A percentile compares a stretch with the other conserved stretches of the same genome.
Conservation (phyloP, 2,888 invertebrate species). For the Euclidia mi region DNA sequence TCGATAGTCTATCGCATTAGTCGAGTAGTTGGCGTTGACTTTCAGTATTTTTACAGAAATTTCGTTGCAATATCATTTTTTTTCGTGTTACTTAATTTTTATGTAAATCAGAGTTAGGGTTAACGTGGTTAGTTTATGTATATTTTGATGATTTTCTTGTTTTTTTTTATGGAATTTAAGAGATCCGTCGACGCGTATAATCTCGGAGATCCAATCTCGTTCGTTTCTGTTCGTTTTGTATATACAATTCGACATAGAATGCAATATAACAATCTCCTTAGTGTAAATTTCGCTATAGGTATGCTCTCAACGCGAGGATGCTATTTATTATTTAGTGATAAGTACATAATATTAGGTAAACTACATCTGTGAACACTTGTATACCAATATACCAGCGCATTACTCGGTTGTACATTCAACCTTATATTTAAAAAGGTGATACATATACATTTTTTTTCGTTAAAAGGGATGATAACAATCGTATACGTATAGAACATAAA, state of each 20-base stretch:
- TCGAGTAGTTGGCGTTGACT: conserved; percentile 63
- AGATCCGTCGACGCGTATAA: conserved; percentile 82
- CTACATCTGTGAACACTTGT: conserved; percentile 87
- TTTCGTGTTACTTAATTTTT: conserved; percentile 85
- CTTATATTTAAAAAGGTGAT: conserved; percentile 82
- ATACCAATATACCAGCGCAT: conserved; percentile 87
- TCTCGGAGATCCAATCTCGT: conserved; percentile 89
- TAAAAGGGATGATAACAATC: conserved; percentile 91
- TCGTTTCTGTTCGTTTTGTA: conserved; percentile 77
- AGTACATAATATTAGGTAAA: conserved; percentile 83
- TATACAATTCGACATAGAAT: conserved; percentile 79
- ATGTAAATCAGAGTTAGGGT: conserved; percentile 85
- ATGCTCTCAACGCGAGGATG: conserved; percentile 81
- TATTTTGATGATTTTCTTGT: conserved; percentile 78
- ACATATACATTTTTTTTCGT: conserved; percentile 83
- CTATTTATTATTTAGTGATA: conserved; percentile 90
- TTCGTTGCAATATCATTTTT: conserved; percentile 86
- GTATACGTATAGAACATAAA: conserved; percentile 92
- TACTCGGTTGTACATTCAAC: conserved; percentile 78
- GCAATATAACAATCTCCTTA: conserved; percentile 87
- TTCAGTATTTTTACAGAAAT: conserved; percentile 72
- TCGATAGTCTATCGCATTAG: conserved; percentile 50
- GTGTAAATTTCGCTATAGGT: conserved; percentile 87
- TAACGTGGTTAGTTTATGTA: conserved; percentile 83
- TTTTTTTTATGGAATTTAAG: conserved; percentile 68